These are phyloP conservation scores for Notarius quadriscutis DNA, from an alignment of 2,113 vertebrate species.

Conservation along the genomic window DNA sequence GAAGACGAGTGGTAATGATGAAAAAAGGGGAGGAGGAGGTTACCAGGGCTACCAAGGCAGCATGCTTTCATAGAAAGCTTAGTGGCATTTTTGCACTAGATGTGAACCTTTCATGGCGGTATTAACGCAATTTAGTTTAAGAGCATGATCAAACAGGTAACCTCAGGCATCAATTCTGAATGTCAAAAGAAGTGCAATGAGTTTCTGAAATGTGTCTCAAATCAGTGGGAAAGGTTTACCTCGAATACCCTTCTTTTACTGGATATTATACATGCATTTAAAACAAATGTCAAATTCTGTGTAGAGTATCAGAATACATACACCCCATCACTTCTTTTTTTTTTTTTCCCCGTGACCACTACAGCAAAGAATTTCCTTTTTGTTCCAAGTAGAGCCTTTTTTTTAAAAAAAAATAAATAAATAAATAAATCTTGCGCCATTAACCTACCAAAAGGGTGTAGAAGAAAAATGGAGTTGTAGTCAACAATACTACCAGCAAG, in stretches of 20 bases:
- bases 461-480: background rate
- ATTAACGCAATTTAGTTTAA: conserved; percentile 39
- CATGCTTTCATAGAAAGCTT: conserved; percentile 13
- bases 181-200: background rate
- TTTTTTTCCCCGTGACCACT: background rate
- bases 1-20: conserved; percentile 26
- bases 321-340: background rate
- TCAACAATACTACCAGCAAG: background rate
- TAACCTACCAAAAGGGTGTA: background rate
- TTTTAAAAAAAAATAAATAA: background rate
- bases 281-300: background rate
- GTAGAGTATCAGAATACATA: background rate
- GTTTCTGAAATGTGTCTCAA: background rate
- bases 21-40: conserved; percentile 42
- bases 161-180: conserved; percentile 20
- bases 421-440: background rate
- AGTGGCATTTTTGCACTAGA: conserved; percentile 26
- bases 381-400: background rate
- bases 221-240: background rate
- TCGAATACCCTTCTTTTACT: background rate
- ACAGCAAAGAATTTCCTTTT: background rate
- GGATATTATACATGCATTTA: background rate
- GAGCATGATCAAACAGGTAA: conserved; percentile 39
- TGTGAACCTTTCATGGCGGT: conserved; percentile 24
- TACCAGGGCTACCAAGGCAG: conserved; percentile 33